Evolutionary conservation across 2,888 invertebrate species (phyloP).

Genomic region (Rhagophthalmus giganteus): DNA sequence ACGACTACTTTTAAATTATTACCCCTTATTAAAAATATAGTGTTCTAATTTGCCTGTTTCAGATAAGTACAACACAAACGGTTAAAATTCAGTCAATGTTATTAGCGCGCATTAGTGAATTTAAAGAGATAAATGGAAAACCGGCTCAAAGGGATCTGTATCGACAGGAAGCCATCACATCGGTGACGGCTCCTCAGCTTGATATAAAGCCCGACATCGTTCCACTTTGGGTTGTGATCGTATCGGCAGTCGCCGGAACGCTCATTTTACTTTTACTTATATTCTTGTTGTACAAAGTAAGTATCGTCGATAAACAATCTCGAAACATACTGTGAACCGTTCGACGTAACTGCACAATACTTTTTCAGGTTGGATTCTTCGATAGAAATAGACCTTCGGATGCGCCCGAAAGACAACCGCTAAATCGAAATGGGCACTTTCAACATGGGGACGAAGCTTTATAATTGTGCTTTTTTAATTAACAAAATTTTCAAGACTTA

Average conservation of each 20-base stretch:
- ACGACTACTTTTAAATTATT: too few relatives aligned
- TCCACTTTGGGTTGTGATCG: constrained; percentile 84
- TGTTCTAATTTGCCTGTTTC: too few relatives aligned
- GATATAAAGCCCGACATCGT: constrained; percentile 69
- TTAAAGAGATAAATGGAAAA: constrained; percentile 70
- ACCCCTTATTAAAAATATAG: too few relatives aligned
- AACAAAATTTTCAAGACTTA: constrained; percentile 13
- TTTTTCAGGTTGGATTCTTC: constrained; percentile 86
- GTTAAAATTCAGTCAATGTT: constrained; percentile 78
- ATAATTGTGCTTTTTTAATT: constrained; percentile 54
- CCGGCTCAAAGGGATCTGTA: constrained; percentile 63
- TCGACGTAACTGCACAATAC: constrained; percentile 6
- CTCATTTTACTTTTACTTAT: constrained; percentile 77
- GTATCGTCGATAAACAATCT: too few relatives aligned
- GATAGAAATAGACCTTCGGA: constrained; percentile 84
- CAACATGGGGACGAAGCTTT: constrained; percentile 75
- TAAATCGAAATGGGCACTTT: constrained; percentile 74
- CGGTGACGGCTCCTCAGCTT: constrained; percentile 67
- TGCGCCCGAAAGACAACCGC: constrained; percentile 80
- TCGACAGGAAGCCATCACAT: constrained; percentile 73
- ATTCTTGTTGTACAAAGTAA: constrained; percentile 80
- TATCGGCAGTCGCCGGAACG: constrained; percentile 82
- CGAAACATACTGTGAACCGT: too few relatives aligned
- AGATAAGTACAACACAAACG: constrained; percentile 57
- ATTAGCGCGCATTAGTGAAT: constrained; percentile 69